Evolutionary conservation across 2,888 invertebrate genomes (phyloP).

Genomic region (Bedellia somnulentella): DNA sequence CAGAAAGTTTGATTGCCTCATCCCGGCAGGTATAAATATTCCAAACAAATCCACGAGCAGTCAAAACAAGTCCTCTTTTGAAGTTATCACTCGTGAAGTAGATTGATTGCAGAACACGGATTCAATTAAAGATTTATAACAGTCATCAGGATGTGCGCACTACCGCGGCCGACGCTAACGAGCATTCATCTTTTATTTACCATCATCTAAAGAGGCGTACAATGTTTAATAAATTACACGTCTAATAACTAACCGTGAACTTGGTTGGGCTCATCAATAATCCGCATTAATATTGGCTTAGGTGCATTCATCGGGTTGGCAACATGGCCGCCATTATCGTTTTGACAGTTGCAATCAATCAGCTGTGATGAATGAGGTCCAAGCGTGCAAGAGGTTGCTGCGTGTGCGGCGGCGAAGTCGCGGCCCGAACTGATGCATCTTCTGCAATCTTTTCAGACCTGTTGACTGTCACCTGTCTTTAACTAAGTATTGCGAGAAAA

Average conservation of each 20-base stretch:
- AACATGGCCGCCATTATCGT: slow-evolving; percentile 48
- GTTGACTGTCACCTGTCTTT: too few species aligned
- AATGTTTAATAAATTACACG: slow-evolving; percentile 40
- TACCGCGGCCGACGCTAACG: slow-evolving; percentile 17
- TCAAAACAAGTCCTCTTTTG: too few species aligned
- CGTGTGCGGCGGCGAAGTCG: too few species aligned
- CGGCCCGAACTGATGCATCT: too few species aligned
- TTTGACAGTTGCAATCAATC: slow-evolving; percentile 61
- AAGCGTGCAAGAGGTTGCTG: slow-evolving; percentile 16
- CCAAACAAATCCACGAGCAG: too few species aligned
- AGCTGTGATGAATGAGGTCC: slow-evolving; percentile 50
- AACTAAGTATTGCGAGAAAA: too few species aligned
- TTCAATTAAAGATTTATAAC: slow-evolving; percentile 40
- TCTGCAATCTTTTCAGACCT: too few species aligned
- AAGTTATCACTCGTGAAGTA: slow-evolving; percentile 22
- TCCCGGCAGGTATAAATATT: too few species aligned
- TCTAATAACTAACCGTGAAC: slow-evolving; percentile 51
- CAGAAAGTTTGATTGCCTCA: too few species aligned
- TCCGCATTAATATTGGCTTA: slow-evolving; percentile 45
- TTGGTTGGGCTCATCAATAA: slow-evolving; percentile 46
- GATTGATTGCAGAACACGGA: slow-evolving; percentile 29
- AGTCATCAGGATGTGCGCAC: slow-evolving; percentile 17
- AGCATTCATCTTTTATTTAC: slow-evolving; percentile 26
- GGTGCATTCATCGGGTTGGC: slow-evolving; percentile 35
- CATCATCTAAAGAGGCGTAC: slow-evolving; percentile 19